Base-by-base conservation (phyloP, 2,797 vertebrate species). In the Lepilemur septentrionalis region DNA sequence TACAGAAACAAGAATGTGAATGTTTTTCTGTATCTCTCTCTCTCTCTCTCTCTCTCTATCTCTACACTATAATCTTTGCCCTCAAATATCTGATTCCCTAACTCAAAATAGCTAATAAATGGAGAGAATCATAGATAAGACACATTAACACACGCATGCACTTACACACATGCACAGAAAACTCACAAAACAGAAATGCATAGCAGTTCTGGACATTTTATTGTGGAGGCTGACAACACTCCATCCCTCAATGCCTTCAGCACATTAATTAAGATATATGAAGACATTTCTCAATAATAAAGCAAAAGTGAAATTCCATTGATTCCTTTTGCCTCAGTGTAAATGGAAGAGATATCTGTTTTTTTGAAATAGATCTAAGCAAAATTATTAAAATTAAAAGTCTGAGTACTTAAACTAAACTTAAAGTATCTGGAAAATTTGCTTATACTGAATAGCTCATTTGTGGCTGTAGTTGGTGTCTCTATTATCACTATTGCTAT, bases 341-440 rank as follows among this genome's bases (percentile, higher is more conserved):
- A 88, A 73, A 17, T 32, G n/a, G 28, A 61, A 75, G 12, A 43
- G 35, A 63, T 28, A 55, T 7, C 10, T 78, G 17, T 30, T 35
- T 76, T 80, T 70, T 61, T 32, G 76, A 75, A 78, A 32, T 55
- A 48, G 23, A 12, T 61, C 32, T 76, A 93, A 85, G 70, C 2
- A 93, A 79, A 80, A 67, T 91, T 72, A 75, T 81, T 76, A 63
- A 91, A 91, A 91, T 46, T 48, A 43, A 70, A 87, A 85, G 9
- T 75, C n/a, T 30, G 38, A 13, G 10, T 23, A 57, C 18, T 52
- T 72, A 67, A 75, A 59, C 2, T 35, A 23, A 38, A 63, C 4
- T 76, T 30, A 4, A 41, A 11, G 52, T 57, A 23, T 57, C 2
- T 57, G 18, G 41, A 82, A 50, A 61, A 50, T 17, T 4, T 61